Evolutionary conservation across 2,113 vertebrate species (phyloP).

Genomic region (Zapus hudsonius): DNA sequence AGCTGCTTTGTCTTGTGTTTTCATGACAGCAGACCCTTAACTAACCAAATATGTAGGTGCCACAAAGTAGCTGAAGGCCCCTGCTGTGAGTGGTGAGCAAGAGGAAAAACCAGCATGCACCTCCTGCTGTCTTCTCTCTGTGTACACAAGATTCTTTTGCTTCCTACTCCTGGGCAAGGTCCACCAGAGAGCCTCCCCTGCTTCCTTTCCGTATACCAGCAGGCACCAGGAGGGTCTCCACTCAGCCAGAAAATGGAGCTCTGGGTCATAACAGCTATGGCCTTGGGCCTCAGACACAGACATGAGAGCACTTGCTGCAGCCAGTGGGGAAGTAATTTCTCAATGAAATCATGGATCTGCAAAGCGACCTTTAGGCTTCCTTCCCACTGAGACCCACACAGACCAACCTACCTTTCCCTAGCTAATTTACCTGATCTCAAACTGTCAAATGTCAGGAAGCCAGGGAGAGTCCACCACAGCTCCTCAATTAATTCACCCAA

Average conservation of each 20-base stretch:
- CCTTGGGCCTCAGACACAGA: background rate
- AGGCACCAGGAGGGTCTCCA: background rate
- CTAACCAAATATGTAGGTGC: background rate
- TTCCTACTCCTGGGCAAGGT: background rate
- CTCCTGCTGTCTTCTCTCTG: background rate
- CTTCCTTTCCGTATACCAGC: background rate
- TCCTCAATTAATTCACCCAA: background rate
- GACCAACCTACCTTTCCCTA: background rate
- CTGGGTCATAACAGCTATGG: background rate
- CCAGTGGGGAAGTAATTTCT: background rate
- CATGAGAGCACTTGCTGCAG: accelerated
- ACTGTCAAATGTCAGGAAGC: too few species aligned
- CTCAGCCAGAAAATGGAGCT: background rate
- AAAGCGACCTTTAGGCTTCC: background rate
- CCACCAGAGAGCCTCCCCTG: background rate
- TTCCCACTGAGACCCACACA: background rate
- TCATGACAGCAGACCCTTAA: background rate
- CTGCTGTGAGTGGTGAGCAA: background rate
- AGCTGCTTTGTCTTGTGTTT: background rate
- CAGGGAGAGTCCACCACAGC: too few species aligned
- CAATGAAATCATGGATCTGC: background rate
- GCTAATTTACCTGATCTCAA: background rate
- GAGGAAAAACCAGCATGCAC: background rate
- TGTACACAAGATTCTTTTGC: background rate
- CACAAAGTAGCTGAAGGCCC: accelerated